Evolutionary conservation across 2,113 vertebrate genomes (phyloP).

Genomic region (Chionomys nivalis): DNA sequence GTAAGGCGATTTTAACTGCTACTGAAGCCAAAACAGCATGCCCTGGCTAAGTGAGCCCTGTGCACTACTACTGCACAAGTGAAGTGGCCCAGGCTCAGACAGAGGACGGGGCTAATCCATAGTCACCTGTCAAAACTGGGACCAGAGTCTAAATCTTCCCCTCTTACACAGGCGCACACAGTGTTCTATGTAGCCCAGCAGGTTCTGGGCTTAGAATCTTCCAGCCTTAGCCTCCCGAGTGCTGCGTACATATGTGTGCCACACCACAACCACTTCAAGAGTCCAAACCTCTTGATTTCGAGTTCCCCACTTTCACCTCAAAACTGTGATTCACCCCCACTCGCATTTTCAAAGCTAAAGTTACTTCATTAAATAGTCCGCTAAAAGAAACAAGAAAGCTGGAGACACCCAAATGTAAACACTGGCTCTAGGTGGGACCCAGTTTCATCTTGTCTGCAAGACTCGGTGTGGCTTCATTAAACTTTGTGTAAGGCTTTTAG

Average conservation of each 20-base stretch:
- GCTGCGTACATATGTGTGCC: not conserved
- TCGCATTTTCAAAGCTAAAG: conserved; percentile 15
- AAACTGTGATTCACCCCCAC: not conserved
- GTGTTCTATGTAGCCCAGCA: not conserved
- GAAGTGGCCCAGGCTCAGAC: not conserved
- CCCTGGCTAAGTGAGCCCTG: not conserved
- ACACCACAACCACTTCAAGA: not conserved
- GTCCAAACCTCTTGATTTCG: not conserved
- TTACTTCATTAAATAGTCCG: not conserved
- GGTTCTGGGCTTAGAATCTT: not conserved
- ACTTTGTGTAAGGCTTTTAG: conserved; percentile 48
- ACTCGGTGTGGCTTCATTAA: not conserved
- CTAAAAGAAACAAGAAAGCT: conserved; percentile 53
- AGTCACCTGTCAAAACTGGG: not conserved
- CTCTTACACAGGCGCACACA: not conserved
- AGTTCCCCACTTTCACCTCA: not conserved
- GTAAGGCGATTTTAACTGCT: conserved; percentile 22
- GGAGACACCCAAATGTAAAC: not conserved
- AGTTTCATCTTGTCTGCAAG: conserved; percentile 12
- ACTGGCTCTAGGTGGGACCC: conserved; percentile 34
- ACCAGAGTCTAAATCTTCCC: not conserved
- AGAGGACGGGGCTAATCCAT: not conserved
- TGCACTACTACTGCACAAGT: not conserved
- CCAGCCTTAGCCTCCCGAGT: not conserved
- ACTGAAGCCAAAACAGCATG: not conserved